These are phyloP conservation scores for Varanus komodoensis DNA, from an alignment of 2,113 vertebrate species.

Conservation along the genomic window DNA sequence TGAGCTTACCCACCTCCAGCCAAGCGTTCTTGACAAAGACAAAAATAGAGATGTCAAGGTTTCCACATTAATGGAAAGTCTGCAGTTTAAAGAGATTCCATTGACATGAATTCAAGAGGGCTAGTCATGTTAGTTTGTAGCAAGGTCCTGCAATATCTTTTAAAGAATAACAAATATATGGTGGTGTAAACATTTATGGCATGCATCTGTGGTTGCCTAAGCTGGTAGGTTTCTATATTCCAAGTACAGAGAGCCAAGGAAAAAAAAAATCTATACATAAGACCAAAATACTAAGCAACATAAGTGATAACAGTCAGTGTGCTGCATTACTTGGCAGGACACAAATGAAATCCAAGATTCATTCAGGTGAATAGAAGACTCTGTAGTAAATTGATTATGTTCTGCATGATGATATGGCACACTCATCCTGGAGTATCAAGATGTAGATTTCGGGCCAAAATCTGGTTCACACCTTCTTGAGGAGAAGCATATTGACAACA, in stretches of 20 bases:
- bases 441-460: not conserved
- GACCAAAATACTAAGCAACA: not conserved
- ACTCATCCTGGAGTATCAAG: not conserved
- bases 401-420: not conserved
- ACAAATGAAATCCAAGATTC: not conserved
- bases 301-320: not conserved
- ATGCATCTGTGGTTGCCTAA: not conserved
- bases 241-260: not conserved
- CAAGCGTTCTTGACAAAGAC: not conserved
- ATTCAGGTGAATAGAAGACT: not conserved
- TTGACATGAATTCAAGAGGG: not conserved
- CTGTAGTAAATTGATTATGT: not conserved
- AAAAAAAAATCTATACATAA: not conserved
- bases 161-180: not conserved
- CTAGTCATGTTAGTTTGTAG: not conserved
- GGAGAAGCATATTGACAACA: not conserved
- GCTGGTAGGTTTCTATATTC: not conserved
- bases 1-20: conserved; percentile 8
- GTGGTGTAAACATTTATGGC: not conserved
- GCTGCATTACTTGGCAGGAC: not conserved
- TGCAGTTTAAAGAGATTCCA: conserved; percentile 25
- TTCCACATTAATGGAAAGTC: conserved; percentile 8
- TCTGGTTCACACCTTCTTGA: not conserved
- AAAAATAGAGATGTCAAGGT: conserved; percentile 37
- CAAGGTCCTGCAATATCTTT: not conserved